Conservation (phyloP, 2,888 invertebrate genomes). For the Graphium colonna region DNA sequence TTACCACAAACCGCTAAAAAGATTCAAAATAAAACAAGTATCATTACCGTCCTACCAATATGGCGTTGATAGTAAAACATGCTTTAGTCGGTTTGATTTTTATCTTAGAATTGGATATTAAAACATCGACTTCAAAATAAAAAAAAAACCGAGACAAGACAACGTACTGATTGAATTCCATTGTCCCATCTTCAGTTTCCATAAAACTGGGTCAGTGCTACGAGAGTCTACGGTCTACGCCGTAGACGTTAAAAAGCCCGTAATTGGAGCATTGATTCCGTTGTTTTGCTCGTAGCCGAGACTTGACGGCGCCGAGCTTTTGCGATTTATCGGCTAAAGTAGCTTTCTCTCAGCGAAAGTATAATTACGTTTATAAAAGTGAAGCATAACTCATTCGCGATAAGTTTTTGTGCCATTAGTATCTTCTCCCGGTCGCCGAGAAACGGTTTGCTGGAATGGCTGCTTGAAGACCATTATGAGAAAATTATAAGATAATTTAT, state of each 20-base stretch:
- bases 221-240: background rate
- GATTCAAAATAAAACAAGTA: no score
- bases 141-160: no score
- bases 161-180: no score
- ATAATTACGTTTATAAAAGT: constrained; percentile 21
- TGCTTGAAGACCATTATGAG: no score
- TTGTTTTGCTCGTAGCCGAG: constrained; percentile 16
- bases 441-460: no score
- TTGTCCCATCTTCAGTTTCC: background rate
- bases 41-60: no score
- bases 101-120: no score
- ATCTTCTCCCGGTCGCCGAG: background rate
- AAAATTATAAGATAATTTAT: no score
- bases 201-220: constrained; percentile 10
- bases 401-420: constrained; percentile 15
- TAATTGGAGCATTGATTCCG: constrained; percentile 22
- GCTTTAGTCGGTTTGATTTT: no score
- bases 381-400: constrained; percentile 19
- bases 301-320: constrained; percentile 21
- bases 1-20: no score
- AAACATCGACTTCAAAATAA: no score
- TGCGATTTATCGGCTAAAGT: constrained; percentile 17
- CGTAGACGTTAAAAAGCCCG: constrained; percentile 8
- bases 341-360: constrained; percentile 18
- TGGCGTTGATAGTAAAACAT: no score